phyloP scores from a whole-genome alignment of 2,797 vertebrate genomes.

The Taenioides sp. region DNA sequence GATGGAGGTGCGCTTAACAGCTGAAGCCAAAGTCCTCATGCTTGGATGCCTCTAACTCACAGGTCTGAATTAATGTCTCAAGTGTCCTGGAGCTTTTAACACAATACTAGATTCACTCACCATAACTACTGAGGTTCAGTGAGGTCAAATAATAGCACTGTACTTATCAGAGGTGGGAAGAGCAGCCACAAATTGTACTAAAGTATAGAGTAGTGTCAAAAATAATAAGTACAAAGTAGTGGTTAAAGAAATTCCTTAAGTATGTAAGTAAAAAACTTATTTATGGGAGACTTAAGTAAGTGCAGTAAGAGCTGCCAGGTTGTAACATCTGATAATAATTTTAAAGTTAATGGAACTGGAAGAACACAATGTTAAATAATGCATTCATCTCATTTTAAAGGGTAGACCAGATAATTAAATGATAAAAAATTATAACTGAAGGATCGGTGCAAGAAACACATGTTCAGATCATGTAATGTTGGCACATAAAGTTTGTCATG shows the following conservation, averaged over 20 bases:
- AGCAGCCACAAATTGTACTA: background rate
- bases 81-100: conserved; percentile 26
- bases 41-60: conserved; percentile 25
- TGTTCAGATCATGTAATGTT: background rate
- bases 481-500: background rate
- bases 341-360: background rate
- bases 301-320: too few species aligned
- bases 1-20: conserved; percentile 32
- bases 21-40: conserved; percentile 29
- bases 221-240: background rate
- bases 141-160: background rate
- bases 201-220: too few species aligned
- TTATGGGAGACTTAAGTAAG: too few species aligned
- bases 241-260: background rate
- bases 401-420: background rate
- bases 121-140: conserved; percentile 17
- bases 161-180: background rate
- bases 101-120: conserved; percentile 33
- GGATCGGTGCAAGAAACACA: background rate
- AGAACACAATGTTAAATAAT: background rate
- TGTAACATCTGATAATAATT: background rate
- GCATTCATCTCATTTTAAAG: background rate
- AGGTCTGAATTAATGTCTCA: conserved; percentile 25
- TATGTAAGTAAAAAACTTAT: background rate
- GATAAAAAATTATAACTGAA: background rate